Conservation (phyloP, 2,797 vertebrate genomes). For the Heterohyrax brucei region DNA sequence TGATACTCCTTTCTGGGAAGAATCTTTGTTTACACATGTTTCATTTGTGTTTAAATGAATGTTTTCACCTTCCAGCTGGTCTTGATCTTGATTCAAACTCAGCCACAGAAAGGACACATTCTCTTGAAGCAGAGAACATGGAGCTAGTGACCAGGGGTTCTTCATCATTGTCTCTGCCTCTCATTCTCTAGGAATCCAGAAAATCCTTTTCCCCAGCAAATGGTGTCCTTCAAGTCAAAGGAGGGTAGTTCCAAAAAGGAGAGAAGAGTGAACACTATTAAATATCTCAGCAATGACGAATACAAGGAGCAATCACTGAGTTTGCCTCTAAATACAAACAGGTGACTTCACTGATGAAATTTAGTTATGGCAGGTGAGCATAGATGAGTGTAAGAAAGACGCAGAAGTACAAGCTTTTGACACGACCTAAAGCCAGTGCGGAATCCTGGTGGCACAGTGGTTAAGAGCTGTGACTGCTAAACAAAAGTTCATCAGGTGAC, state of each 20-base stretch:
- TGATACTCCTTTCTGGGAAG: neutral
- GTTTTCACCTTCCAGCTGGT: slow-evolving; percentile 23
- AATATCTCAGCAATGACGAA: neutral
- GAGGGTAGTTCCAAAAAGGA: slow-evolving; percentile 43
- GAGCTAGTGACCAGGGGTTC: neutral
- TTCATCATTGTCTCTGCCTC: neutral
- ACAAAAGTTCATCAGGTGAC: no score
- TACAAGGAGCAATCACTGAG: neutral
- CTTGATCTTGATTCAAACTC: slow-evolving; percentile 1
- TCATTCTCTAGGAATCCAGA: neutral
- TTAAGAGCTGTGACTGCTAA: no score
- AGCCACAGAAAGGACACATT: neutral
- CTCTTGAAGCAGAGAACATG: neutral
- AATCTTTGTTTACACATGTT: neutral
- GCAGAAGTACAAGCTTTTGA: neutral
- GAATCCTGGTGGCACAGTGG: no score
- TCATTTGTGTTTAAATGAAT: neutral
- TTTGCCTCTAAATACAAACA: neutral
- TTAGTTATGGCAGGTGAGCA: neutral
- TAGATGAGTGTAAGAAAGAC: neutral
- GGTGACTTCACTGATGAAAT: neutral
- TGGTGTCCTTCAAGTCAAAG: neutral
- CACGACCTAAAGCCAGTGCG: neutral
- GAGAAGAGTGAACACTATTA: neutral
- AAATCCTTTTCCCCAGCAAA: slow-evolving; percentile 40